Evolutionary conservation across 2,888 invertebrate species (phyloP), one percentile per base, ranked within the genome.

Genomic region (Harpagoxenus sublaevis): DNA sequence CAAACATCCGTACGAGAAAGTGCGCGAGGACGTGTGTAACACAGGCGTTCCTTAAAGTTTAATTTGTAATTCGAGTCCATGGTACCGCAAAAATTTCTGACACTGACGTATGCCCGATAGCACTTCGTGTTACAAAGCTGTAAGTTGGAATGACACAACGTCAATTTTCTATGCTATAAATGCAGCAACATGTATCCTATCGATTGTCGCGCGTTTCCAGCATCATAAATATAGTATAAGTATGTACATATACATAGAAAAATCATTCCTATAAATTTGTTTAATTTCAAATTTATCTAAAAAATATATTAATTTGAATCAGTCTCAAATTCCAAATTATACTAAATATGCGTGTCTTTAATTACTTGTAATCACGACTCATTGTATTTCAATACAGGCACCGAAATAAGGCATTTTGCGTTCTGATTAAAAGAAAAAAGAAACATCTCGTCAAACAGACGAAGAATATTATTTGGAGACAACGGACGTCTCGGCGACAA

Each of bases 51-150:
- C 51, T 77, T 75, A 74, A 65, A 65, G 82, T 85, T 86, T 77
- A 51, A 68, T 57, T 75, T 45, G 60, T 78, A 85, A 82, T 82
- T 82, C 62, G 82, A 39, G 60, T 62, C 9, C 15, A n/a, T 31
- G 81, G 45, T 51, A 57, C 51, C 68, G 71, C 35, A 57, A 71
- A 86, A 78, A 87, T 81, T 53, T 10, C 12, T 18, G 51, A 73
- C 23, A 55, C 39, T 48, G 55, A 63, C 57, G 9, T 39, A 65
- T 53, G 63, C 62, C 15, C 35, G 48, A 68, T 31, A 35, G 31
- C n/a, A 53, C 28, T 55, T 18, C 9, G 18, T 4, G 6, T 68
- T 68, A 78, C 68, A 55, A 65, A 55, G n/a, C 51, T 39, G 45
- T 45, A 45, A 23, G 31, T 71, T 45, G 51, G n/a, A 3, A 5